Conservation (phyloP, 2,113 vertebrate species). For the Edolisoma coerulescens region DNA sequence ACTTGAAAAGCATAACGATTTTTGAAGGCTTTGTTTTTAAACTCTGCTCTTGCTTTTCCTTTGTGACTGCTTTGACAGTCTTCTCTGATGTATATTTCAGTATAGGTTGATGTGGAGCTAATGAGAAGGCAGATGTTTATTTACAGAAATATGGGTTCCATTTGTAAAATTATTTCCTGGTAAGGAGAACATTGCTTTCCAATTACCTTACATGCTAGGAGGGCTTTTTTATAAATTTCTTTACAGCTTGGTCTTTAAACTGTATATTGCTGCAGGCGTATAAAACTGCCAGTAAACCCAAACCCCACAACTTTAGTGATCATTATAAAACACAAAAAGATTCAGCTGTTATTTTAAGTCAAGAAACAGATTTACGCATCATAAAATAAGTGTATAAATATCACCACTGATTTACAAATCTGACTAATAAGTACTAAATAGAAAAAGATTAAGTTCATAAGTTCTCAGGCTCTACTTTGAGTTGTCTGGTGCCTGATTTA, state of each 20-base stretch:
- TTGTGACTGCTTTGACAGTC: slow-evolving; percentile 41
- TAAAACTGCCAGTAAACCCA: neutral
- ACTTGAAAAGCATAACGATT: slow-evolving; percentile 46
- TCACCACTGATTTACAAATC: neutral
- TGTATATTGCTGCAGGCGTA: neutral
- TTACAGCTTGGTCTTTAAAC: neutral
- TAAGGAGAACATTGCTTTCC: slow-evolving; percentile 4
- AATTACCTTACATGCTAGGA: neutral
- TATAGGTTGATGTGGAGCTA: slow-evolving; percentile 26
- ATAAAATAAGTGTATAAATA: neutral
- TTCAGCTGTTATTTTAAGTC: neutral
- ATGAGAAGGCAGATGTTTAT: slow-evolving; percentile 39
- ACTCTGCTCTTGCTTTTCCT: slow-evolving; percentile 44
- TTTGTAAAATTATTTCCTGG: slow-evolving; percentile 49
- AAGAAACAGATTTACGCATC: neutral
- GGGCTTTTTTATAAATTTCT: neutral
- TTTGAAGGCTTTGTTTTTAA: slow-evolving; percentile 58
- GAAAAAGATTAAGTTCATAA: neutral
- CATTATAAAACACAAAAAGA: neutral
- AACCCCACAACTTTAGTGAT: neutral
- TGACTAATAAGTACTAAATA: neutral
- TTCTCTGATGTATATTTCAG: slow-evolving; percentile 61
- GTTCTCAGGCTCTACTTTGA: neutral
- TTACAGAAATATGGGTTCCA: slow-evolving; percentile 33
- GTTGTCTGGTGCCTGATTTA: neutral